These are phyloP conservation scores for Euzophera pinguis DNA, from an alignment of 2,888 invertebrate species.

Conservation along the genomic window DNA sequence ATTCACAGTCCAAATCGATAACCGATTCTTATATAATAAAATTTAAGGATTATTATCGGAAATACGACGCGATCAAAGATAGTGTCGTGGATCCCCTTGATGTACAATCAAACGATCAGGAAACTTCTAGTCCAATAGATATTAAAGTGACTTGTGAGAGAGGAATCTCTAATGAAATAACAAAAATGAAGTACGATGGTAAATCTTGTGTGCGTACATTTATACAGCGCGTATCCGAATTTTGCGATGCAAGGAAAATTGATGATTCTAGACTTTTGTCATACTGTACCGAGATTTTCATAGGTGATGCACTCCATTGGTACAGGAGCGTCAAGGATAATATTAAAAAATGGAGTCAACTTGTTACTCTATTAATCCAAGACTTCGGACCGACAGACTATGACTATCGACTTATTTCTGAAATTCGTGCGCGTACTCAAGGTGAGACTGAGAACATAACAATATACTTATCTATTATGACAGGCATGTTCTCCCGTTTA, in stretches of 20 bases:
- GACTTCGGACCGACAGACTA: neutral
- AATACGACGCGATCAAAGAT: too few relatives aligned
- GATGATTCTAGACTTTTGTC: neutral
- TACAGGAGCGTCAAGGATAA: neutral
- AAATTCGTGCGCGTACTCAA: conserved; percentile 24
- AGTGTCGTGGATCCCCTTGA: too few relatives aligned
- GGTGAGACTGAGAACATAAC: conserved; percentile 23
- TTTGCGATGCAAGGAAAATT: neutral
- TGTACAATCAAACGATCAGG: too few relatives aligned
- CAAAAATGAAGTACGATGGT: too few relatives aligned
- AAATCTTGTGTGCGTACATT: too few relatives aligned
- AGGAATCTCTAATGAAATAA: too few relatives aligned
- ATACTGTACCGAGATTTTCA: neutral
- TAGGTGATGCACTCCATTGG: neutral
- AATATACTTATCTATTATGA: conserved; percentile 12
- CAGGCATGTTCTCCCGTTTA: conserved; percentile 4
- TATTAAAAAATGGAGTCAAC: neutral
- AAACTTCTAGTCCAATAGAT: too few relatives aligned
- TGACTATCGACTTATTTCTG: neutral
- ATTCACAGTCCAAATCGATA: too few relatives aligned
- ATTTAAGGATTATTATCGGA: too few relatives aligned
- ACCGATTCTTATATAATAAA: too few relatives aligned
- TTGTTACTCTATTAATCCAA: too few relatives aligned
- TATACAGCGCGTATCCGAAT: neutral
- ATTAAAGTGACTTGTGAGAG: too few relatives aligned